phyloP scores from a whole-genome alignment of 30 jellyfish, hydroid and myxozoan species.

The Rhopilema esculentum region DNA sequence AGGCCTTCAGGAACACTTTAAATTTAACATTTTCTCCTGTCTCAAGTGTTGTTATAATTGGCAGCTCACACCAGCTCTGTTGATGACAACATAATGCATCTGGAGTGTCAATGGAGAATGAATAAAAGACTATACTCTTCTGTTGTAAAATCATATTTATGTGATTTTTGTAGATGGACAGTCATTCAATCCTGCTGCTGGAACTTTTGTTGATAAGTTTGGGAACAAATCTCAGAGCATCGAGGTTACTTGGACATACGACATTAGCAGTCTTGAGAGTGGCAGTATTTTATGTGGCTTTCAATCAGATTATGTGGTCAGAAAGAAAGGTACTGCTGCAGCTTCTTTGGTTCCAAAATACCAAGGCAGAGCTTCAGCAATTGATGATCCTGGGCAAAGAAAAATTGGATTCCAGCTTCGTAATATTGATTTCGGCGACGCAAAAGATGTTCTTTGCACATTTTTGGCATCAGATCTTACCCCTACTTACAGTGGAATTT shows the following conservation, averaged over 20 bases:
- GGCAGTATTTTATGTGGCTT: not conserved
- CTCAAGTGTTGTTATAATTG: no score
- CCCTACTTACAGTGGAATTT: not conserved
- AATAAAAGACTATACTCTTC: no score
- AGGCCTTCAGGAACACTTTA: no score
- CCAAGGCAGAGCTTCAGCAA: not conserved
- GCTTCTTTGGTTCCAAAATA: not conserved
- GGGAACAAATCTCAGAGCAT: conserved; percentile 1
- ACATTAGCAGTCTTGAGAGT: not conserved
- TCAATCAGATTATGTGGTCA: not conserved
- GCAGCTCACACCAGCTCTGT: no score
- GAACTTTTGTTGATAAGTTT: not conserved
- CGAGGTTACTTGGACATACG: conserved; percentile 8
- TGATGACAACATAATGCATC: no score
- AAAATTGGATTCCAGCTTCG: conserved; percentile 4
- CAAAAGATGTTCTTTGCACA: not conserved
- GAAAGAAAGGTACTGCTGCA: not conserved
- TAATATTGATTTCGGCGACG: conserved; percentile 7
- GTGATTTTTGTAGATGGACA: not conserved
- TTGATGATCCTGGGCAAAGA: conserved; percentile 2
- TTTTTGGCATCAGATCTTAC: not conserved
- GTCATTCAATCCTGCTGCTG: not conserved
- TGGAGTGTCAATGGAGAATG: no score
- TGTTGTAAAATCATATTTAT: no score
- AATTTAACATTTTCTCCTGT: no score